Evolutionary conservation across 1,140 invertebrate genomes (phyloP).

Genomic region (Sipha flava): DNA sequence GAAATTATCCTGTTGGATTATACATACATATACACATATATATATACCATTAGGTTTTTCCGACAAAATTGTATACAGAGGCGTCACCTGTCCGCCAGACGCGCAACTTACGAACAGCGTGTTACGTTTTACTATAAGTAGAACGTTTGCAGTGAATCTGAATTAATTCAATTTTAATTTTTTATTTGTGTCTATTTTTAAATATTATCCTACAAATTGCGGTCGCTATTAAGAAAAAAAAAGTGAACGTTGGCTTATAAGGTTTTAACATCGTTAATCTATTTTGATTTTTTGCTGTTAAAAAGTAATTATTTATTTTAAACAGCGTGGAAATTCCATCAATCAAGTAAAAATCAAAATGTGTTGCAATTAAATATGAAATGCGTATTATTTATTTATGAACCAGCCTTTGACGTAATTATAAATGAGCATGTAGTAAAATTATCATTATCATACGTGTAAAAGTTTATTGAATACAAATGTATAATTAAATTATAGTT

Average conservation of each 20-base stretch:
- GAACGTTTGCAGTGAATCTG: not conserved
- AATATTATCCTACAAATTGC: not conserved
- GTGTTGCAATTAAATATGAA: too few species aligned
- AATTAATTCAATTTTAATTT: not conserved
- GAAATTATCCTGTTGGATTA: too few species aligned
- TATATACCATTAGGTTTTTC: too few species aligned
- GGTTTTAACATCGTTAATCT: not conserved
- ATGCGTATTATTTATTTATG: too few species aligned
- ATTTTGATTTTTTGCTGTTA: not conserved
- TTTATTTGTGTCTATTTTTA: not conserved
- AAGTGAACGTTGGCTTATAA: not conserved
- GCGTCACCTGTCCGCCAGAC: slow-evolving; percentile 13
- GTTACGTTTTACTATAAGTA: not conserved
- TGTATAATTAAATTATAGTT: not conserved
- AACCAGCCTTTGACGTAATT: too few species aligned
- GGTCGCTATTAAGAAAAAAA: not conserved
- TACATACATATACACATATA: too few species aligned
- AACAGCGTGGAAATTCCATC: too few species aligned
- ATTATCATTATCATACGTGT: too few species aligned
- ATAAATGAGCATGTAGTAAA: too few species aligned
- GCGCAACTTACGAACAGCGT: not conserved
- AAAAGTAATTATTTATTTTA: not conserved
- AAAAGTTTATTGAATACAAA: too few species aligned
- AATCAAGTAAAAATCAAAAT: too few species aligned
- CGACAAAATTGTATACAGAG: slow-evolving; percentile 26